These are phyloP conservation scores for Cyprinodon variegatus DNA, from an alignment of 2,113 vertebrate species.

Conservation along the genomic window DNA sequence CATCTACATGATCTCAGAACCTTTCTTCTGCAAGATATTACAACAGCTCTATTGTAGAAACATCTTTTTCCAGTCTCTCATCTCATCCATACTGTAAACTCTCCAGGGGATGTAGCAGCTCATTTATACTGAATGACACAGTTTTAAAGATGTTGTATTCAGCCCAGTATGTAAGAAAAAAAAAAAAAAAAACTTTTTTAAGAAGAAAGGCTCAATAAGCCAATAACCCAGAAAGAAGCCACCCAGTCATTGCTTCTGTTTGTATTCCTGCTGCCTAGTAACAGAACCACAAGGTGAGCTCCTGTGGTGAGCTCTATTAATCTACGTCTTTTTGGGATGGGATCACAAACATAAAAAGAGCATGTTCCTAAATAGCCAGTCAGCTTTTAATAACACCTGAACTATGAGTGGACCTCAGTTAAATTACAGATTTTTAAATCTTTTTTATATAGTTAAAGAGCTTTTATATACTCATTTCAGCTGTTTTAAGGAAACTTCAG, in stretches of 20 bases:
- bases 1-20: conserved; percentile 54
- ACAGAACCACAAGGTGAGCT: conserved; percentile 63
- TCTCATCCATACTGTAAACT: conserved; percentile 30
- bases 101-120: conserved; percentile 38
- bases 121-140: conserved; percentile 47
- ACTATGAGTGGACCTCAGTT: conserved; percentile 18
- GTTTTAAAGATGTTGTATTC: conserved; percentile 25
- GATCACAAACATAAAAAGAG: background rate
- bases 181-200: conserved; percentile 68
- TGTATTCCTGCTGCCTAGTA: conserved; percentile 66
- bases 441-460: conserved; percentile 29
- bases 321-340: conserved; percentile 11
- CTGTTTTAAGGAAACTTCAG: conserved; percentile 1
- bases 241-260: conserved; percentile 58
- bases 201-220: conserved; percentile 51
- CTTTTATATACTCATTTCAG: conserved; percentile 27
- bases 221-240: conserved; percentile 30
- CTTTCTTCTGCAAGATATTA: conserved; percentile 18
- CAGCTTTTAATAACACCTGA: conserved; percentile 19
- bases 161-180: conserved; percentile 44
- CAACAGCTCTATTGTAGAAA: conserved; percentile 61
- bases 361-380: background rate
- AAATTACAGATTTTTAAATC: conserved; percentile 20
- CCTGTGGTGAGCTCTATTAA: conserved; percentile 17
- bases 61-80: conserved; percentile 10